These are phyloP conservation scores for Anser brachyrhynchus DNA, from an alignment of 2,113 vertebrate species.

Conservation along the genomic window DNA sequence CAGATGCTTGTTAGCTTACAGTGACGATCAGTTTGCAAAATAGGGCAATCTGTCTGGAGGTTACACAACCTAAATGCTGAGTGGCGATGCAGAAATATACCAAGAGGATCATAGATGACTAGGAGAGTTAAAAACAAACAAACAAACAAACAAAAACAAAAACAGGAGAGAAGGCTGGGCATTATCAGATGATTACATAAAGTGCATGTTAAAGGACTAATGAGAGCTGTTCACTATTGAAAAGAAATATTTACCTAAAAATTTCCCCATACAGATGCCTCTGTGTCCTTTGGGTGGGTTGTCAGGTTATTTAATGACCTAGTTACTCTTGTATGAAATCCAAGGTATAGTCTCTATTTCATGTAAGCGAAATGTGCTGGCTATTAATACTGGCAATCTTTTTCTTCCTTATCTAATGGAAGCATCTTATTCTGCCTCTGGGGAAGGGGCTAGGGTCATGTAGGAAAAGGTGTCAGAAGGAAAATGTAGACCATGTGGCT, in stretches of 20 bases:
- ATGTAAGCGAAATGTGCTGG: not conserved
- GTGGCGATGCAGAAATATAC: not conserved
- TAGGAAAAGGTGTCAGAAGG: not conserved
- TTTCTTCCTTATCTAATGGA: not conserved
- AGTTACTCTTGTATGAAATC: not conserved
- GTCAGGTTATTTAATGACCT: conserved; percentile 14
- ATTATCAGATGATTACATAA: not conserved
- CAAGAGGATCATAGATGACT: not conserved
- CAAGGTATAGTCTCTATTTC: not conserved
- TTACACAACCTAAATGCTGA: not conserved
- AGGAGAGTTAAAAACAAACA: not conserved
- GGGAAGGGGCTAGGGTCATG: not conserved
- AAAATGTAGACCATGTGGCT: not conserved
- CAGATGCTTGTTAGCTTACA: not conserved
- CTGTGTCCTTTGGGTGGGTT: not conserved
- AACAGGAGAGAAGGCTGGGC: not conserved
- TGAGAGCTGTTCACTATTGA: not conserved
- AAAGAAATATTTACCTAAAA: conserved; percentile 21
- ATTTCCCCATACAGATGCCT: not conserved
- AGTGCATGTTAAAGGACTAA: not conserved
- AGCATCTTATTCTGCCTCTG: not conserved
- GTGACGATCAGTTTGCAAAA: not conserved
- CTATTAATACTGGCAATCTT: not conserved
- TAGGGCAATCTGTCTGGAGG: not conserved
- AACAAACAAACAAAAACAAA: not conserved